phyloP scores from a whole-genome alignment of 2,113 vertebrate species.

The Thamnaconus septentrionalis region DNA sequence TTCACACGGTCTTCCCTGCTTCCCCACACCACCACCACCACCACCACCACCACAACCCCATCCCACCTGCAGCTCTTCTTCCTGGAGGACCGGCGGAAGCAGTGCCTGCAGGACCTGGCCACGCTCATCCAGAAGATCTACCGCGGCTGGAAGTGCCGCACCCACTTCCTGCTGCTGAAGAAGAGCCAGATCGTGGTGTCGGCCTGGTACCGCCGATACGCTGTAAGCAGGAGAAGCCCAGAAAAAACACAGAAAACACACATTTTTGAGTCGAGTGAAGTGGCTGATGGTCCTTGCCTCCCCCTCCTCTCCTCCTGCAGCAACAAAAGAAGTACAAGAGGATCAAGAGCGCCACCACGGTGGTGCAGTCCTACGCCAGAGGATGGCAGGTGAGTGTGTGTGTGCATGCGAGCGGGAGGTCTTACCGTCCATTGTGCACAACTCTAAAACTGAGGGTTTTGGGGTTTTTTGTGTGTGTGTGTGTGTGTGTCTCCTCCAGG shows the following conservation, averaged over 20 bases:
- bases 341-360: slow-evolving; percentile 84
- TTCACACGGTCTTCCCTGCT: too few relatives aligned
- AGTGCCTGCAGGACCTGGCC: slow-evolving; percentile 89
- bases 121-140: slow-evolving; percentile 97
- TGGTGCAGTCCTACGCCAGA: slow-evolving; percentile 92
- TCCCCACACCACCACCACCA: too few relatives aligned
- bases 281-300: not conserved
- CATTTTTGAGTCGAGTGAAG: not conserved
- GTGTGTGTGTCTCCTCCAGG: slow-evolving; percentile 65
- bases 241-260: not conserved
- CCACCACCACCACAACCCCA: too few relatives aligned
- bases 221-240: slow-evolving; percentile 69
- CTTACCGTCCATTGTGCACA: not conserved
- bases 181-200: slow-evolving; percentile 90
- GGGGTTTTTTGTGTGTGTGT: slow-evolving; percentile 2
- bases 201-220: slow-evolving; percentile 89
- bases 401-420: not conserved
- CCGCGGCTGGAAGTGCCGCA: slow-evolving; percentile 92
- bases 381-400: slow-evolving; percentile 89
- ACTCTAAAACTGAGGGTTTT: not conserved
- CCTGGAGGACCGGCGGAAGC: slow-evolving; percentile 89
- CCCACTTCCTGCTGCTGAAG: slow-evolving; percentile 88
- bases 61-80: slow-evolving; percentile 85
- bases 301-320: slow-evolving; percentile 58
- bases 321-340: slow-evolving; percentile 91